phyloP scores from a whole-genome alignment of 2,113 vertebrate genomes.

The Tyto alba region DNA sequence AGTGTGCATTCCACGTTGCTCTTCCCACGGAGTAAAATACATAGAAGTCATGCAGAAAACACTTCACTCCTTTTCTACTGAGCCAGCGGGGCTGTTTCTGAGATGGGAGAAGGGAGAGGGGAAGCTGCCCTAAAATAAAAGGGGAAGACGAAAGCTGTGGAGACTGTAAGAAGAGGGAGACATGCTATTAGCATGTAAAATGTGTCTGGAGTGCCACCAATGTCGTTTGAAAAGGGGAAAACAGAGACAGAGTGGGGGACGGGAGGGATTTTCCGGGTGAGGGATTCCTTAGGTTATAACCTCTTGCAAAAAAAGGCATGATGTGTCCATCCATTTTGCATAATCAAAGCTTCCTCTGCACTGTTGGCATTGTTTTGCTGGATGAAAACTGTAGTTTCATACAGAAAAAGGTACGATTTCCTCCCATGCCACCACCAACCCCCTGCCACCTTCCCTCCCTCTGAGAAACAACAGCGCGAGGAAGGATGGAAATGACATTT shows the following conservation, averaged over 20 bases:
- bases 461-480: not conserved
- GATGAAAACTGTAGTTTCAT: constrained; percentile 32
- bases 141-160: not conserved
- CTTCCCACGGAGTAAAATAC: constrained; percentile 41
- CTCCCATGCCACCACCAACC: not conserved
- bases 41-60: constrained; percentile 71
- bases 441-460: not conserved
- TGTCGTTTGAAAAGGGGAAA: constrained; percentile 6
- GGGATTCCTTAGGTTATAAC: constrained; percentile 41
- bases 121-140: not conserved
- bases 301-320: not conserved
- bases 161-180: constrained; percentile 40
- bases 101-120: constrained; percentile 10
- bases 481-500: not conserved
- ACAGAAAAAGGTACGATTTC: not conserved
- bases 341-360: constrained; percentile 37
- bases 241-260: not conserved
- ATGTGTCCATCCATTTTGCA: constrained; percentile 60
- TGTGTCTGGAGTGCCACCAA: not conserved
- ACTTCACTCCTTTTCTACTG: constrained; percentile 15
- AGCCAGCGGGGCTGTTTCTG: not conserved
- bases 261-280: constrained; percentile 2
- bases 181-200: constrained; percentile 11
- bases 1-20: constrained; percentile 48
- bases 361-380: constrained; percentile 41